phyloP scores from a whole-genome alignment of 1,140 invertebrate species.

The Brevipalpus yothersi region DNA sequence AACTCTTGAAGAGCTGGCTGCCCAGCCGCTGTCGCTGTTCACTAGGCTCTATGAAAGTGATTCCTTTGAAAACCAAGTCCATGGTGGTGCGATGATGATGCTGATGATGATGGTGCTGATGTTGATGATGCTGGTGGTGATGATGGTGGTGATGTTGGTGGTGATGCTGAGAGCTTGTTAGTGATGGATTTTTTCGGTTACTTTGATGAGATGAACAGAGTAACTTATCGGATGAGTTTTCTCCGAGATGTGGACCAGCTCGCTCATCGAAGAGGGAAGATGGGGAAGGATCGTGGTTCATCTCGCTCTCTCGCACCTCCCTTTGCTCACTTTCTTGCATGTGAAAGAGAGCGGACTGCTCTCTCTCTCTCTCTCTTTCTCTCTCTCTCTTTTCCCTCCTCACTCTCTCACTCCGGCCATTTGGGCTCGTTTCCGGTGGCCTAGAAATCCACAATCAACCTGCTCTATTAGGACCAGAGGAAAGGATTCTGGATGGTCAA shows the following conservation, averaged over 20 bases:
- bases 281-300: too few species aligned
- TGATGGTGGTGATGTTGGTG: neutral
- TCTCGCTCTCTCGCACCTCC: neutral
- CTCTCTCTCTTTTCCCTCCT: neutral
- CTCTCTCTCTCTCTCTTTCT: neutral
- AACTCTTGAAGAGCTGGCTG: neutral
- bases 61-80: slow-evolving; percentile 34
- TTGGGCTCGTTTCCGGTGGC: too few species aligned
- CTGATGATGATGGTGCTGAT: slow-evolving; percentile 1
- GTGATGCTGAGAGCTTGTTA: neutral
- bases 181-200: neutral
- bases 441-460: too few species aligned
- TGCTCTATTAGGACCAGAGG: too few species aligned
- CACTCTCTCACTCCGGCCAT: neutral
- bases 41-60: too few species aligned
- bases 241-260: too few species aligned
- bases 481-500: too few species aligned
- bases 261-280: too few species aligned
- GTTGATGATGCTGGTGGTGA: neutral
- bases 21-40: too few species aligned
- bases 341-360: neutral
- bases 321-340: neutral
- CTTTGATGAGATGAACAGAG: too few species aligned
- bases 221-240: too few species aligned
- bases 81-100: slow-evolving; percentile 20